Percentiles rank a stretch among this genome's conserved stretches.
Evolutionary conservation across 2,888 invertebrate genomes (phyloP).

Genomic region (Ischnura elegans): DNA sequence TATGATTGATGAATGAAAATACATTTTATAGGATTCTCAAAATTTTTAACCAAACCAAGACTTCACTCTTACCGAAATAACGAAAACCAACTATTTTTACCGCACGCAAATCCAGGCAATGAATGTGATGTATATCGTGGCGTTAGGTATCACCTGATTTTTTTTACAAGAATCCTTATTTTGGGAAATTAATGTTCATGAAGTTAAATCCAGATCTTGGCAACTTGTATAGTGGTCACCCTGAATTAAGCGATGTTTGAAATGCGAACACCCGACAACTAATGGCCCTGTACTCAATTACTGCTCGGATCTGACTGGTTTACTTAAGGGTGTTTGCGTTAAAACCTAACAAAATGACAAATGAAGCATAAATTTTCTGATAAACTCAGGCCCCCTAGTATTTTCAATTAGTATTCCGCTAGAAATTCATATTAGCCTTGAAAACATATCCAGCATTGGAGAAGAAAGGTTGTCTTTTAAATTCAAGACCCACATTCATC

Average conservation of each 20-base stretch:
- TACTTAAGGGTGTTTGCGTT: neutral
- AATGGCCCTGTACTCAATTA: neutral
- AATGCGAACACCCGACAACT: slow-evolving; percentile 10
- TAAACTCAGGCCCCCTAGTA: neutral
- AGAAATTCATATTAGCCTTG: too few species aligned
- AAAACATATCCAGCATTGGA: too few species aligned
- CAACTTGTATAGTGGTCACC: slow-evolving; percentile 21
- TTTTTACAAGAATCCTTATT: neutral
- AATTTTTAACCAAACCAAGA: too few species aligned
- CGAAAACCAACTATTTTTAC: too few species aligned
- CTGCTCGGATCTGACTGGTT: neutral
- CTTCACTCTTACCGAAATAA: too few species aligned
- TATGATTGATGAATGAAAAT: too few species aligned
- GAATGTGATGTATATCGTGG: neutral
- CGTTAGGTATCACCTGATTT: neutral
- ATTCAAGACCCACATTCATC: too few species aligned
- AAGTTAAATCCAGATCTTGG: slow-evolving; percentile 14
- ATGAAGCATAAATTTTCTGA: neutral
- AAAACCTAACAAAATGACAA: neutral
- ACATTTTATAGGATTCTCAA: too few species aligned
- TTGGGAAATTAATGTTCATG: neutral
- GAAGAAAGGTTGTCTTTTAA: too few species aligned
- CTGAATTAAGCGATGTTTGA: slow-evolving; percentile 58
- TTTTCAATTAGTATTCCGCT: too few species aligned
- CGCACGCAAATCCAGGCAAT: neutral